phyloP scores from a whole-genome alignment of 2,888 invertebrate genomes.

The Leptinotarsa tumamoca region DNA sequence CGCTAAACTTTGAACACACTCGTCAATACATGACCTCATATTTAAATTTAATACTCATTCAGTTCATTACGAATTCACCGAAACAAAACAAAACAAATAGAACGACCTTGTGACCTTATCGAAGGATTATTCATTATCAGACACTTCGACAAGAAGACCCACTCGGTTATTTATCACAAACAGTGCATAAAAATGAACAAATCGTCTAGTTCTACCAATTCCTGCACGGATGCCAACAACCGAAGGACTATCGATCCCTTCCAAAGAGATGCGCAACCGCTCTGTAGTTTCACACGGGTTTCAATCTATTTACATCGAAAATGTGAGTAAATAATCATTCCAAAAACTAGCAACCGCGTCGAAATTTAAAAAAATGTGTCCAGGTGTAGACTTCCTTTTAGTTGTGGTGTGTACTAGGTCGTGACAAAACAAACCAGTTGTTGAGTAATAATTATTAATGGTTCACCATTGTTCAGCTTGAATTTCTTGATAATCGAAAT shows the following conservation, averaged over 20 bases:
- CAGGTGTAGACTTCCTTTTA: constrained; percentile 22
- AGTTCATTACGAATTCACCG: constrained; percentile 16
- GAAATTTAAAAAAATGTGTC: constrained; percentile 33
- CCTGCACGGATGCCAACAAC: constrained; percentile 13
- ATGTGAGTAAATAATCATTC: constrained; percentile 25
- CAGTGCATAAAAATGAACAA: constrained; percentile 13
- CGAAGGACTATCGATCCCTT: constrained; percentile 22
- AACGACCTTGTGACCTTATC: constrained; percentile 26
- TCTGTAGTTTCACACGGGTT: not conserved
- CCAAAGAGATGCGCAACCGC: constrained; percentile 10
- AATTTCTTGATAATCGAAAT: constrained; percentile 12
- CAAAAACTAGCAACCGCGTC: constrained; percentile 29
- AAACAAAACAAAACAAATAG: constrained; percentile 22
- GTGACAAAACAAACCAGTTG: constrained; percentile 19
- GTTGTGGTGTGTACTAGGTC: not conserved
- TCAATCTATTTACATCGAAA: not conserved
- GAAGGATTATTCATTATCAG: constrained; percentile 18
- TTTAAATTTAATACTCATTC: not conserved
- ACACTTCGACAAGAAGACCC: constrained; percentile 16
- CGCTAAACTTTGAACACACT: constrained; percentile 4
- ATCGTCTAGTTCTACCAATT: constrained; percentile 9
- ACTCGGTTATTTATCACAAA: not conserved
- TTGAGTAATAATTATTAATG: constrained; percentile 1
- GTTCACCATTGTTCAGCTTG: constrained; percentile 4
- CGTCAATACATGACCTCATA: constrained; percentile 6